Conservation (phyloP, 2,888 invertebrate species). For the Petrolisthes cinctipes region DNA sequence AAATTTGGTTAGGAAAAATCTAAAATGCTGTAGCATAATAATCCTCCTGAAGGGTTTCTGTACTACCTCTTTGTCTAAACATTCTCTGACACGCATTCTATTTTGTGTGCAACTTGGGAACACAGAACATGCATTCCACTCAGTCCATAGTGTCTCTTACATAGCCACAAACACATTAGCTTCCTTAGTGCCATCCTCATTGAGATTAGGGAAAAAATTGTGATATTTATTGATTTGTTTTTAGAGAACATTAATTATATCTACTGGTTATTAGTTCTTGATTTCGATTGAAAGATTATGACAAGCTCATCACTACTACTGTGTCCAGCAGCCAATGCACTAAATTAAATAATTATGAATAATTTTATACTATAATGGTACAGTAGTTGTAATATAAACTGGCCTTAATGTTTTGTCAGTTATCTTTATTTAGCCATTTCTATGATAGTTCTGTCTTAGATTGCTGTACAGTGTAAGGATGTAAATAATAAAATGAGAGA, state of each 20-base stretch:
- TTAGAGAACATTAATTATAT: background rate
- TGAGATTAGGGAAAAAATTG: background rate
- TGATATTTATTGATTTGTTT: background rate
- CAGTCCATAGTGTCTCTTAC: background rate
- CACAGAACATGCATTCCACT: background rate
- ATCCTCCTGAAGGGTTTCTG: background rate
- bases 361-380: background rate
- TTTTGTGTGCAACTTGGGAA: background rate
- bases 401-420: background rate
- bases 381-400: conserved; percentile 2
- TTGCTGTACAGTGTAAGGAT: too few relatives aligned
- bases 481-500: too few relatives aligned
- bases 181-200: conserved; percentile 6
- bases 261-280: background rate
- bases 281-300: background rate
- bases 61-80: background rate
- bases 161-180: background rate
- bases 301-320: background rate
- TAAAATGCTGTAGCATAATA: background rate
- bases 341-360: background rate
- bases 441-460: too few relatives aligned
- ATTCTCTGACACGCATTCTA: background rate
- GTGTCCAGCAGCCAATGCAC: background rate
- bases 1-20: too few relatives aligned
- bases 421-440: too few relatives aligned